Conservation (phyloP, 2,888 invertebrate species). For the Tortricodes alternella region DNA sequence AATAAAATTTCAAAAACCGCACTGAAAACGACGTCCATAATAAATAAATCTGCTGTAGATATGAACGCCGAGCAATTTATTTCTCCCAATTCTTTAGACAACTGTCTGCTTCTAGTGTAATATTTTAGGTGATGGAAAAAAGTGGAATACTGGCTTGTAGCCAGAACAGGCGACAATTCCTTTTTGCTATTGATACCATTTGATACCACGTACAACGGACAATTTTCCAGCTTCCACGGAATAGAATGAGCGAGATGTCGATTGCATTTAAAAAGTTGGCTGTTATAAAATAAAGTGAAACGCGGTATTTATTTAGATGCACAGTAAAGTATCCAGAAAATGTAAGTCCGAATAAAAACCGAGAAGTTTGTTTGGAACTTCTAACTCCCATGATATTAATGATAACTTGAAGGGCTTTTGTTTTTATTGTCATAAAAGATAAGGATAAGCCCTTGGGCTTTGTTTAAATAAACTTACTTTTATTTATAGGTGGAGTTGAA, state of each 20-base stretch:
- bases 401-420: slow-evolving; percentile 28
- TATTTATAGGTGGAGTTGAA: slow-evolving; percentile 29
- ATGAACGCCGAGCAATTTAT: slow-evolving; percentile 41
- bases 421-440: slow-evolving; percentile 28
- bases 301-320: slow-evolving; percentile 9
- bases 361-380: slow-evolving; percentile 8
- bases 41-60: slow-evolving; percentile 36
- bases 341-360: slow-evolving; percentile 12
- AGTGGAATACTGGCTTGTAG: slow-evolving; percentile 51
- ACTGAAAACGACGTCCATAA: background rate
- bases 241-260: background rate
- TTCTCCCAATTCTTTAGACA: slow-evolving; percentile 38
- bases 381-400: slow-evolving; percentile 18
- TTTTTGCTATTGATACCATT: slow-evolving; percentile 59
- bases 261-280: slow-evolving; percentile 7
- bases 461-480: slow-evolving; percentile 25
- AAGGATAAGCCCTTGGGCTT: slow-evolving; percentile 24
- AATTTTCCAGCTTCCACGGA: slow-evolving; percentile 5
- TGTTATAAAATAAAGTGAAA: background rate
- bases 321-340: slow-evolving; percentile 15
- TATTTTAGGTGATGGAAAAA: slow-evolving; percentile 32
- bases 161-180: slow-evolving; percentile 59
- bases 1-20: background rate
- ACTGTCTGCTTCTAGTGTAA: slow-evolving; percentile 28
- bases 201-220: slow-evolving; percentile 39